Evolutionary conservation across 1,140 invertebrate species (phyloP), one percentile per base, ranked within the genome.

Genomic region (Macrostomum lignano): DNA sequence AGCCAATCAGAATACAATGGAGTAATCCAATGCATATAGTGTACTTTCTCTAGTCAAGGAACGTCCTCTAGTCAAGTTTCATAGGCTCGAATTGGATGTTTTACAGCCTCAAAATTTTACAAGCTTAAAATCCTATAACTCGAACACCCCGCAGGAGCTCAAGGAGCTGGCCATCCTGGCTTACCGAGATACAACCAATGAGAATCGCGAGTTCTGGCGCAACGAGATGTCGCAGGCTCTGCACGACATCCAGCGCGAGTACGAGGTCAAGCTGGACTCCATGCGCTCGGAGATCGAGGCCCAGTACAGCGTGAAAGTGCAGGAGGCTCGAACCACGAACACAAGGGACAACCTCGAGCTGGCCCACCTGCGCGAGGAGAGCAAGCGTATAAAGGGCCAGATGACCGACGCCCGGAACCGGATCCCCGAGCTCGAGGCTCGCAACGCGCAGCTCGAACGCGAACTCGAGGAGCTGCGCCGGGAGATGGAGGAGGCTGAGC

Each of bases 141-240:
- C 9, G 13, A 26, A 11, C 7, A 25, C 3, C 6, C n/a, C 13
- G 20, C 11, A 61, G 52, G 61, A 64, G 42, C 48, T 64, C 36
- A 63, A 64, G 46, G 61, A 64, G 39, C 46, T 64, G 9, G 52
- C 58, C 14, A 59, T 60, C 22, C 48, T 64, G 22, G 51, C 51
- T 35, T 49, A 59, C 51, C 36, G 58, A 38, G 47, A 61, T 49
- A 60, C 60, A 2, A 61, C 58, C 1, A 52, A 45, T 22, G 59
- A 62, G 40, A 63, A 62, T 46, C 48, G 60, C 7, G 58, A 62
- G 33, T 62, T 49, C 58, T 55, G 51, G 52, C 49, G 60, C 47
- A 60, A 57, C 40, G 61, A 64, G 40, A 42, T 64, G 35, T 51
- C 59, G 24, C 52, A 62, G 36, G 61, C 60, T 25, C 61, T 64